Evolutionary conservation across 1,140 invertebrate genomes (phyloP), one percentile per base, ranked within the genome.

Genomic region (Oryctes rhinoceros): DNA sequence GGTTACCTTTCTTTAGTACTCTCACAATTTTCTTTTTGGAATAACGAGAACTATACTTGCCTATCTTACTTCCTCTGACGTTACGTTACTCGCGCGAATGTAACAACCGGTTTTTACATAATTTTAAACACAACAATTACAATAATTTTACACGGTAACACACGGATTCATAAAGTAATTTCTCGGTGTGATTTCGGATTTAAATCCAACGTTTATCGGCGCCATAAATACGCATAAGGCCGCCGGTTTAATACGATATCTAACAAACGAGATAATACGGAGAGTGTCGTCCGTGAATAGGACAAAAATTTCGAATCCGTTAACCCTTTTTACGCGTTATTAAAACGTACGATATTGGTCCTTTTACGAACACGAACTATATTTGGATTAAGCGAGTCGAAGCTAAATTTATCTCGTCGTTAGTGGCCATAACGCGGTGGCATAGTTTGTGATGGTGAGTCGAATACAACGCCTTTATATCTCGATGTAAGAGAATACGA

Each of bases 131-230:
- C 49, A 1, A 11, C 49, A 53, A 11, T 59, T 59, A 59, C 1
- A n/a, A 59, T 59, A 59, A 59, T 59, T 59, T 59, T 18, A 59
- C 53, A 4, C 13, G 53, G 15, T 59, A 59, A 59, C 18, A 76
- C 18, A 15, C 18, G 7, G 9, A 48, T 15, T 76, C 75, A 48
- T 76, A 76, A 44, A 76, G 48, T 76, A 76, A 76, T 76, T 76
- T 76, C 75, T 20, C 39, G 18, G 75, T 76, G 75, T 47, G 75
- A 76, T 48, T 39, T 47, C 37, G 47, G 47, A 39, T 76, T 76
- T 76, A 47, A 76, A 47, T 76, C 75, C 37, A 76, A 48, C 37
- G 39, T 76, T 76, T 76, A 76, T 76, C 47, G 75, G 37, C 37
- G 13, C n/a, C 37, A 48, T 76, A 76, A 76, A 76, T 76, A 47